Percentiles rank a stretch among this genome's conserved stretches.
These are phyloP conservation scores for Heliocidaris tuberculata DNA, from an alignment of 35 echinoderm and acorn worm genomes.

Conservation along the genomic window DNA sequence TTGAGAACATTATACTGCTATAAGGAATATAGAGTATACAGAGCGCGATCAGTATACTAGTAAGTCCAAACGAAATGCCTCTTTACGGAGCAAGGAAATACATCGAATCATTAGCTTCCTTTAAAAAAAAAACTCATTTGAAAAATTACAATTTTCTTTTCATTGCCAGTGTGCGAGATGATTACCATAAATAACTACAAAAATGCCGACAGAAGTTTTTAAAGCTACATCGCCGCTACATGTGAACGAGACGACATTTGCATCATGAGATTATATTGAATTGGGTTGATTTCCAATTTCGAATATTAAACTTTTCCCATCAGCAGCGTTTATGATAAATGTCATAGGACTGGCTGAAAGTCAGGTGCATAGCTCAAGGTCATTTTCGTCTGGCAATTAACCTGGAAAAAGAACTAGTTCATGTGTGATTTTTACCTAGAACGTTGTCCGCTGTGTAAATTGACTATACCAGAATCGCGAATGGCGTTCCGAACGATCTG, in stretches of 20 bases:
- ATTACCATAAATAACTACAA: background rate
- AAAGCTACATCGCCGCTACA: no score
- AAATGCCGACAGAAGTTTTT: no score
- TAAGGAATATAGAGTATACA: background rate
- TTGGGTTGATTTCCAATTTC: background rate
- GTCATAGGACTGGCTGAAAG: background rate
- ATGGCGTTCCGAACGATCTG: background rate
- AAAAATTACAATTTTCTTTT: background rate
- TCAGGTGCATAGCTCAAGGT: background rate
- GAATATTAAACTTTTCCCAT: background rate
- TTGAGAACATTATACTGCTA: background rate
- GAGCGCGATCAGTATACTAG: background rate
- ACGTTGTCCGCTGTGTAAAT: background rate
- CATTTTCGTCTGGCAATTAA: background rate
- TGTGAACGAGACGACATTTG: no score
- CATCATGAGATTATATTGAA: background rate
- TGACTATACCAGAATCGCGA: background rate
- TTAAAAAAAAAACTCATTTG: background rate
- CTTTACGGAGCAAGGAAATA: background rate
- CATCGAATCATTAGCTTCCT: background rate
- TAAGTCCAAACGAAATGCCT: background rate
- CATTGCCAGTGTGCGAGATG: background rate
- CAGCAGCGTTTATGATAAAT: background rate
- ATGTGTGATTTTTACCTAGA: conserved; percentile 8
- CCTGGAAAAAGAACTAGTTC: background rate